Evolutionary conservation across 2,113 vertebrate species (phyloP).

Genomic region (Syngnathus typhle): DNA sequence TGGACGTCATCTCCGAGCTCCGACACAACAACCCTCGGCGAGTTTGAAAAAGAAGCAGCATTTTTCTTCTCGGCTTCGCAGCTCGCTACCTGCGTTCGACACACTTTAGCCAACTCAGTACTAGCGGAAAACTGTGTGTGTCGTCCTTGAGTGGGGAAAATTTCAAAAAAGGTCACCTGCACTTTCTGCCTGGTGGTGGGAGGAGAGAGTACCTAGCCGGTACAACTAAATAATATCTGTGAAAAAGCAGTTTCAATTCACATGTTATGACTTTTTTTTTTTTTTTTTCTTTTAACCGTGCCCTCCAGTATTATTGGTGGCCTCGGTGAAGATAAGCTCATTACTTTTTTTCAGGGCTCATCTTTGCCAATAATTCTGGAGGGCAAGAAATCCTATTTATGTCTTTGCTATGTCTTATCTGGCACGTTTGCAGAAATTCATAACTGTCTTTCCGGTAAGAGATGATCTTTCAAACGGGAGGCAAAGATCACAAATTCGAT

Average conservation of each 20-base stretch:
- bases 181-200: constrained; percentile 20
- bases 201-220: constrained; percentile 5
- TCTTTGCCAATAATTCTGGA: constrained; percentile 50
- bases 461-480: constrained; percentile 30
- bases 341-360: constrained; percentile 48
- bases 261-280: constrained; percentile 22
- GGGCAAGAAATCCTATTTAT: constrained; percentile 29
- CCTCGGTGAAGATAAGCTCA: constrained; percentile 43
- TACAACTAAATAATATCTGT: constrained; percentile 39
- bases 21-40: constrained; percentile 27
- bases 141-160: background rate
- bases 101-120: background rate
- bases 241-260: constrained; percentile 35
- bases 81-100: background rate
- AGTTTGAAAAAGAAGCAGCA: constrained; percentile 6
- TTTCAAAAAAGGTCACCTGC: background rate
- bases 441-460: constrained; percentile 8
- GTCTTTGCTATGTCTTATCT: background rate
- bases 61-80: constrained; percentile 3
- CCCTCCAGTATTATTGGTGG: constrained; percentile 41
- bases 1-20: constrained; percentile 18
- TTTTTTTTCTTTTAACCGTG: constrained; percentile 5
- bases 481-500: constrained; percentile 45
- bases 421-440: background rate
- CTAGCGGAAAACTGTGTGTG: background rate